Evolutionary conservation across 2,113 vertebrate species (phyloP), one percentile per base, ranked within the genome.

Genomic region (Azemiops feae): DNA sequence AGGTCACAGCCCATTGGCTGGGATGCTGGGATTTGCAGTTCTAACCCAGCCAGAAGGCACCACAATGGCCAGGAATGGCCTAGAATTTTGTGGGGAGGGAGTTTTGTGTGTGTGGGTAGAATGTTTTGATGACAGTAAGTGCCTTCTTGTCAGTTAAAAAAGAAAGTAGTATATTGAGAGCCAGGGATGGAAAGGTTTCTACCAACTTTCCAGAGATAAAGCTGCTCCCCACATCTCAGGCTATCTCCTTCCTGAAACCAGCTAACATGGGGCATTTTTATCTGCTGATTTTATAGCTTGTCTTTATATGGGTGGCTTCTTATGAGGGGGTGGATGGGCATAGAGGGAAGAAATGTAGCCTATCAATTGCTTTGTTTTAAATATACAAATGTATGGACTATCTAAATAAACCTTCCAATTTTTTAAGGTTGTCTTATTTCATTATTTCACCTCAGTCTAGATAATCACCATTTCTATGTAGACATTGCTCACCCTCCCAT

Each of bases 301-400:
- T 85, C 89, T 90, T 90, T 90, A 93, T 87, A 90, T 43, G 39
- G 87, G 81, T 69, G 55, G n/a, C 45, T 90, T 90, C 25, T 90
- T 85, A 39, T 20, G 81, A 58, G 25, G 14, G 45, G 23, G 2
- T 69, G 64, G 20, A 8, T 20, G 25, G 53, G 85, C 1, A 5
- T 3, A 43, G 8, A 27, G 52, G 55, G n/a, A 57, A 64, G 9
- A 50, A 25, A 30, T 93, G 45, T 86, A 86, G 14, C 52, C 4
- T 58, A 60, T 86, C 25, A 50, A n/a, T n/a, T 30, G n/a, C 74
- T 53, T 90, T 90, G 20, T 87, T 47, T 50, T 81, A 27, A 39
- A 87, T 52, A 87, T 60, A 52, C 53, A 64, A 27, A 93, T 64
- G 54, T 87, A 39, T 9, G 16, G 43, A 54, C 57, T 86, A 53